Evolutionary conservation across 2,888 invertebrate species (phyloP), one percentile per base, ranked within the genome.

Genomic region (Andrena dorsata): DNA sequence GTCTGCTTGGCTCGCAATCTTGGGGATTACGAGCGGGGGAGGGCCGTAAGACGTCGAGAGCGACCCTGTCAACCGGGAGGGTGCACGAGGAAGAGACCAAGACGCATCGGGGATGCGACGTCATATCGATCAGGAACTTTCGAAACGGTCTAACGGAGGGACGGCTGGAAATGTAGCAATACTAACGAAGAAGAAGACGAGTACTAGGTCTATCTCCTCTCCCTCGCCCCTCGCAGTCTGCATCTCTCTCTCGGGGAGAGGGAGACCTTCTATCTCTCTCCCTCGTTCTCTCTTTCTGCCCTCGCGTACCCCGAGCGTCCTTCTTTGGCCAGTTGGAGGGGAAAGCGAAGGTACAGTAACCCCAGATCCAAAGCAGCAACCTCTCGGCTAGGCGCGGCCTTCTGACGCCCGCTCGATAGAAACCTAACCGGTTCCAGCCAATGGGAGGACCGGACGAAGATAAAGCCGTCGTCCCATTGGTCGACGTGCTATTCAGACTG

Each of bases 361-460:
- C 88, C 84, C 88, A 82, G 84, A 69, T 73, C 80, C 85, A 35
- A 72, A 82, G 81, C 80, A 65, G 78, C 76, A 84, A 81, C 65
- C 87, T 80, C 80, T 78, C 81, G 32, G 88, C 91, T 89, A 93
- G 94, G 93, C 92, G 93, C 93, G 92, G 93, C 93, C 90, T 91
- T 90, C 83, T 89, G 90, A 87, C 90, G 89, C 84, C 89, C 93
- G 93, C 91, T 93, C 93, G 92, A 93, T 94, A 93, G 92, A 90
- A 91, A 88, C 90, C 89, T 76, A 75, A 87, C 88, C 83, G 84
- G 71, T 80, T 84, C 32, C 89, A 87, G 87, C 93, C 94, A 93
- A 93, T 93, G 90, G 88, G 89, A 87, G 87, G 82, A 82, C 80
- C 80, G 84, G 85, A 76, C 86, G 76, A 88, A 85, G 92, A 92